Evolutionary conservation across 2,888 invertebrate species (phyloP).

Genomic region (Eupithecia subumbrata): DNA sequence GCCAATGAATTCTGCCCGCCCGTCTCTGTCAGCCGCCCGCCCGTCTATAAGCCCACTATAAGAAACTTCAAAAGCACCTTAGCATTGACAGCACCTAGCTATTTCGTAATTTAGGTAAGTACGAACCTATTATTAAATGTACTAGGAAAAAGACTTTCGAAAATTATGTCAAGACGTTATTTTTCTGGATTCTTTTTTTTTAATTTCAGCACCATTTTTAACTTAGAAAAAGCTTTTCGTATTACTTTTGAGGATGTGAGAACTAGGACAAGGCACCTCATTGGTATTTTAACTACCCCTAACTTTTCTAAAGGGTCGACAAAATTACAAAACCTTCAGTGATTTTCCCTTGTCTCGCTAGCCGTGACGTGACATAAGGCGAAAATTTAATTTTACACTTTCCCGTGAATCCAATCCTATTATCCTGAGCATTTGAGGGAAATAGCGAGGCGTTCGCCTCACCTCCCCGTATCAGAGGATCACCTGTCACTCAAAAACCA

Average conservation of each 20-base stretch:
- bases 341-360: slow-evolving; percentile 57
- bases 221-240: background rate
- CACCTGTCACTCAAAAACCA: slow-evolving; percentile 15
- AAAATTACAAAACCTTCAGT: slow-evolving; percentile 13
- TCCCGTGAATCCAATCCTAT: slow-evolving; percentile 35
- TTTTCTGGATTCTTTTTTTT: background rate
- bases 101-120: background rate
- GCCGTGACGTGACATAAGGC: slow-evolving; percentile 46
- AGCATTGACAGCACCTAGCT: background rate
- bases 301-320: background rate
- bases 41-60: background rate
- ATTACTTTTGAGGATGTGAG: background rate
- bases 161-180: background rate
- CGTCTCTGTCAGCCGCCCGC: slow-evolving; percentile 11
- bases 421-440: slow-evolving; percentile 25
- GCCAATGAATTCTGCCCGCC: background rate
- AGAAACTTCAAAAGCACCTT: background rate
- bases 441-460: slow-evolving; percentile 25
- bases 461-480: slow-evolving; percentile 23
- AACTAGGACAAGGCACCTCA: background rate
- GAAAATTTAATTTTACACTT: slow-evolving; percentile 56
- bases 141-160: background rate
- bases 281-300: background rate
- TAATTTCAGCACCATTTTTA: background rate
- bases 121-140: background rate